These are phyloP conservation scores for Lacanobia wlatinum DNA, from an alignment of 2,888 invertebrate genomes.

Conservation along the genomic window DNA sequence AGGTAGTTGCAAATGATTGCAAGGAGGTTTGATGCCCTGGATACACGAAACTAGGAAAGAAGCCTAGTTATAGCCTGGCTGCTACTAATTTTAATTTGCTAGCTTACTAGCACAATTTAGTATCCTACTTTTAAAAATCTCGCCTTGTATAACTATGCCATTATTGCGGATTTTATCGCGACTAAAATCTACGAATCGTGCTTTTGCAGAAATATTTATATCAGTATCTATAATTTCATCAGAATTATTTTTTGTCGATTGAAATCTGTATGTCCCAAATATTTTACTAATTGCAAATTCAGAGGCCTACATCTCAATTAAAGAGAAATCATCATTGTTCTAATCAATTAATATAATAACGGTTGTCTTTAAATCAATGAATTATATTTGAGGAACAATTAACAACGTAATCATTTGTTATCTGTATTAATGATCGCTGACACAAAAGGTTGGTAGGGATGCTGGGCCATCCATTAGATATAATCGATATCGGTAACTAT, in stretches of 20 bases:
- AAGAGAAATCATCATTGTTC: conserved; percentile 23
- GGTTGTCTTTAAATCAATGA: background rate
- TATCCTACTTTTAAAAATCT: background rate
- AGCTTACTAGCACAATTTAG: background rate
- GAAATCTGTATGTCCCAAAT: conserved; percentile 8
- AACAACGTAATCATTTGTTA: background rate
- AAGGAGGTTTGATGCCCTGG: background rate
- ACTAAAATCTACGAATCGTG: conserved; percentile 3
- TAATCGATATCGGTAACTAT: background rate
- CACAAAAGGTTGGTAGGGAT: background rate
- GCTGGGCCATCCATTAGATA: background rate
- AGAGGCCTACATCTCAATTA: conserved; percentile 15
- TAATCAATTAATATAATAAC: background rate
- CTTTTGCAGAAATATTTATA: background rate
- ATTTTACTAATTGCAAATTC: background rate
- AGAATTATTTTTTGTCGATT: conserved; percentile 3
- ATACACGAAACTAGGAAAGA: too few relatives aligned
- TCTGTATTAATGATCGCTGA: conserved; percentile 12
- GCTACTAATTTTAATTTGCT: background rate
- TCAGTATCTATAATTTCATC: background rate
- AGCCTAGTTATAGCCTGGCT: too few relatives aligned
- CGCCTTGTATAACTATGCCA: background rate
- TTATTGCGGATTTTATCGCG: background rate
- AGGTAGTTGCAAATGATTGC: background rate
- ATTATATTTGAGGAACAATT: conserved; percentile 6